Percentiles rank a stretch among this genome's conserved stretches.
These are phyloP conservation scores for Nephrotoma appendiculata DNA, from an alignment of 2,888 invertebrate species.

Conservation along the genomic window DNA sequence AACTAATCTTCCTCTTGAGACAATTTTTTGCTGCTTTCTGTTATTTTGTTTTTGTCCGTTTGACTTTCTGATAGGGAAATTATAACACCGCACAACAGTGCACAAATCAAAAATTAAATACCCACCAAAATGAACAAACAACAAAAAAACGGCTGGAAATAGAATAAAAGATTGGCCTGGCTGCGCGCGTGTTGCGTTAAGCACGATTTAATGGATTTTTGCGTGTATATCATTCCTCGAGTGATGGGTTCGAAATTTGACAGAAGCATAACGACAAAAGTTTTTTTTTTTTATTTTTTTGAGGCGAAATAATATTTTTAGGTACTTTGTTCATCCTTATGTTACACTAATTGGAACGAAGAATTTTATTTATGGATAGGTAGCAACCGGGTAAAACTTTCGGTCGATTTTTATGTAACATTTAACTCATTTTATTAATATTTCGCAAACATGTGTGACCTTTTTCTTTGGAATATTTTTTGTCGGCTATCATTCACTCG, in stretches of 20 bases:
- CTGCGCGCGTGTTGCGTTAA: background rate
- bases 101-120: background rate
- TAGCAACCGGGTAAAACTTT: background rate
- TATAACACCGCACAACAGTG: background rate
- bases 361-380: background rate
- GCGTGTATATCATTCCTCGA: background rate
- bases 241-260: background rate
- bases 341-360: background rate
- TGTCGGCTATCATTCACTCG: background rate
- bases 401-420: background rate
- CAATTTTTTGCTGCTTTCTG: background rate
- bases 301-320: background rate
- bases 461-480: background rate
- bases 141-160: background rate
- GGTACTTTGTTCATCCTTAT: background rate
- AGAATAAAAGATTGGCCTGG: too few species aligned
- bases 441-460: background rate
- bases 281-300: background rate
- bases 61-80: background rate
- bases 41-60: background rate
- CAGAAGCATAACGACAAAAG: background rate
- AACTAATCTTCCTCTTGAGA: background rate
- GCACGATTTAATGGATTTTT: background rate
- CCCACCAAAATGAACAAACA: background rate
- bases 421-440: background rate